phyloP scores from a whole-genome alignment of 2,797 vertebrate species.

The Manis javanica region DNA sequence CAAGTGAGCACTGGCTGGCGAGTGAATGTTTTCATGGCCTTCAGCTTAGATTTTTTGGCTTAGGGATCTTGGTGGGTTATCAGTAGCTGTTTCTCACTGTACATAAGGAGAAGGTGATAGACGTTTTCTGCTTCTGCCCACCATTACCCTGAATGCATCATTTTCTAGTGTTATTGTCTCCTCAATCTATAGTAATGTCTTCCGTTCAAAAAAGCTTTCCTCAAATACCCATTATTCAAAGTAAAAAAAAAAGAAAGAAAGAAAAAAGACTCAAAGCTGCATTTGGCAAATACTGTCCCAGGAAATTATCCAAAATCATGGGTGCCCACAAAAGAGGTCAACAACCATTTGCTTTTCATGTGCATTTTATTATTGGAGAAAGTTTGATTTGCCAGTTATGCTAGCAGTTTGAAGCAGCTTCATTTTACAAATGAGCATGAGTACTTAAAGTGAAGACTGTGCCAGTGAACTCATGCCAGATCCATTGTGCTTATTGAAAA shows the following conservation, averaged over 20 bases:
- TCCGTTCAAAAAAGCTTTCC: conserved; percentile 54
- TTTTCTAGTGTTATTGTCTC: background rate
- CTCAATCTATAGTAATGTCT: background rate
- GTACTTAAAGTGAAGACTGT: background rate
- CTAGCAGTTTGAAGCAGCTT: conserved; percentile 62
- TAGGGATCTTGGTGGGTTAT: background rate
- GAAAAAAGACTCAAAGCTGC: conserved; percentile 9
- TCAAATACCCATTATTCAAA: conserved; percentile 56
- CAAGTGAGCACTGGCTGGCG: conserved; percentile 1
- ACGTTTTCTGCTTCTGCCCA: background rate
- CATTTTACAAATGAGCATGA: conserved; percentile 35
- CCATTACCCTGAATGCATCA: background rate
- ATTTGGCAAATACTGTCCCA: conserved; percentile 52
- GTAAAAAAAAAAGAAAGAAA: background rate
- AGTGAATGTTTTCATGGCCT: background rate
- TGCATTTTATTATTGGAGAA: conserved; percentile 62
- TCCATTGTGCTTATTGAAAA: conserved; percentile 30
- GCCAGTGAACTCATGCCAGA: conserved; percentile 30
- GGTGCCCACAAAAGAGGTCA: conserved; percentile 60
- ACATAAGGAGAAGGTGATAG: background rate
- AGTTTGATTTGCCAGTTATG: conserved; percentile 66
- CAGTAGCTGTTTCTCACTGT: background rate
- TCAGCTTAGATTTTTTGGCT: conserved; percentile 24
- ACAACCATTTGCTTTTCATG: conserved; percentile 53
- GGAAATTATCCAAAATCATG: conserved; percentile 55